Evolutionary conservation across 2,797 vertebrate genomes (phyloP), one percentile per base, ranked within the genome.

Genomic region (Somateria mollissima): DNA sequence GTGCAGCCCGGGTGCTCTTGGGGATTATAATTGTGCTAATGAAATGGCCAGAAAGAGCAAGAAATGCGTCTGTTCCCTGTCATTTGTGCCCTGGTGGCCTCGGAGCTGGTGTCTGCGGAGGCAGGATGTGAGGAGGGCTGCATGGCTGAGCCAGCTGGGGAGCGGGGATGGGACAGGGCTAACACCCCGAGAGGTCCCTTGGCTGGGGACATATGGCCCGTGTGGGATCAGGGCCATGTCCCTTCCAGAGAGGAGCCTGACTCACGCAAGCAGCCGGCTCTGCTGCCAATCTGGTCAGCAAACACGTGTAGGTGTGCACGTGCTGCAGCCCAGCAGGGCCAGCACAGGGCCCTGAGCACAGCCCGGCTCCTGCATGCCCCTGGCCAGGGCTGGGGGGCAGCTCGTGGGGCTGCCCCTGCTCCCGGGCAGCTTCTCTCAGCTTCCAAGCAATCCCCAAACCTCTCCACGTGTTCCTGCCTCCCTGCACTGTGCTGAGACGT

Each of bases 291-390:
- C 57, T 24, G n/a, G 51, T 58, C 5, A 28, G 39, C 53, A 27
- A 41, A 13, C 11, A 22, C 51, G 51, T 53, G 27, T 16, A 39
- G 1, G 0, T 9, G 49, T 17, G 1, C 1, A 0, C 6, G 36
- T 20, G 1, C n/a, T 13, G 20, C 41, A 43, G 64, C 36, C 20
- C 70, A 32, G 61, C 56, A 43, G 47, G n/a, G 62, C 2, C 3
- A 69, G 37, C 2, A 2, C 62, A 12, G 70, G 0, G 1, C 10
- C 65, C 13, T 16, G 3, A 37, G 34, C 71, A 22, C 11, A 16
- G 64, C 21, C 41, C 3, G 21, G 57, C 30, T 34, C 21, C 18
- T 30, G 13, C 6, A 39, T 37, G 17, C 70, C 24, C 37, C 61
- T 30, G 12, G 27, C 19, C 39, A 14, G 61, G 27, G 37, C 5